Evolutionary conservation across 2,888 invertebrate genomes (phyloP).

Genomic region (Mesoligia furuncula): DNA sequence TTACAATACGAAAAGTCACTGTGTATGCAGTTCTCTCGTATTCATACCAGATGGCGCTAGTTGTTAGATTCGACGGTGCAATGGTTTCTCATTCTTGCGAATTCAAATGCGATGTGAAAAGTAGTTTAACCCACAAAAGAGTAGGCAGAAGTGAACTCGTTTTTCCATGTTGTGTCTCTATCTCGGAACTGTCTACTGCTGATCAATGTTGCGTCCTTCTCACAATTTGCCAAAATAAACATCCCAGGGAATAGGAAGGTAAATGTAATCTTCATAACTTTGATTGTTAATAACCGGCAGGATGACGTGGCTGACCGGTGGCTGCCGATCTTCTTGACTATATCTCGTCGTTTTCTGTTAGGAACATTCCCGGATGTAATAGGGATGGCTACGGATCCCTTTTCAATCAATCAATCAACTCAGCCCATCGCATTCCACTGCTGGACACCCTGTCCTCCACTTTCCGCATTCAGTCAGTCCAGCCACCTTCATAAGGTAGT

Average conservation of each 20-base stretch:
- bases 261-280: neutral
- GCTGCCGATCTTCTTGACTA: neutral
- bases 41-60: conserved; percentile 17
- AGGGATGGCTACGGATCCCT: too few species aligned
- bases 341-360: neutral
- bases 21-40: neutral
- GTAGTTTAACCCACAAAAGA: neutral
- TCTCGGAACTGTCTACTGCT: too few species aligned
- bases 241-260: too few species aligned
- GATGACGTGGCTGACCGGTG: neutral
- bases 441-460: too few species aligned
- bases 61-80: neutral
- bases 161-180: neutral
- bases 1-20: fast-evolving
- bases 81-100: conserved; percentile 2
- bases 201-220: neutral
- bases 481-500: too few species aligned
- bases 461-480: too few species aligned
- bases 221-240: neutral
- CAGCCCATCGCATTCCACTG: too few species aligned
- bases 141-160: neutral
- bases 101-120: neutral
- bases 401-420: too few species aligned
- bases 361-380: neutral
- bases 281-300: neutral